A percentile compares a stretch with the other conserved stretches of the same genome.
Conservation (phyloP, 37 sponge, comb jelly and placozoan species). For the Aphrocallistes beatrix region DNA sequence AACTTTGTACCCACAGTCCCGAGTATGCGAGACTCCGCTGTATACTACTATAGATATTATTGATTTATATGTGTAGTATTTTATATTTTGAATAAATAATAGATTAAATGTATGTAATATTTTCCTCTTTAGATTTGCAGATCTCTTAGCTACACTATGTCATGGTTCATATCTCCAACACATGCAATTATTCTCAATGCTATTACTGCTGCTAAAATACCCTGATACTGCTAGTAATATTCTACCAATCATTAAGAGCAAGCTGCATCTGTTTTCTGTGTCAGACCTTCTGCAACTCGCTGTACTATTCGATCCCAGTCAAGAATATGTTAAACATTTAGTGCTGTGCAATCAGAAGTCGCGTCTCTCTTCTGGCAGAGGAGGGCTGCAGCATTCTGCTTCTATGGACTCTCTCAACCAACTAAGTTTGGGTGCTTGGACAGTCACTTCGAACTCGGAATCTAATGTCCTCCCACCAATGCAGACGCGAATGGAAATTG, state of each 20-base stretch:
- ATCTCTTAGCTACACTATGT: not conserved
- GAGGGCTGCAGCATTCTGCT: slow-evolving; percentile 14
- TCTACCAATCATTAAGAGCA: not conserved
- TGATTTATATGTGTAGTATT: too few relatives aligned
- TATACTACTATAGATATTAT: too few relatives aligned
- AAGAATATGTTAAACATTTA: not conserved
- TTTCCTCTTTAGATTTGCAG: slow-evolving; percentile 18
- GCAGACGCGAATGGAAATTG: not conserved
- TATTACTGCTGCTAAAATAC: not conserved
- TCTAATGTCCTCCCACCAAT: not conserved
- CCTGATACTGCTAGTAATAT: not conserved
- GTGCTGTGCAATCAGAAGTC: not conserved
- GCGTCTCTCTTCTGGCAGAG: not conserved
- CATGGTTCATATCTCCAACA: not conserved
- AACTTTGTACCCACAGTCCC: too few relatives aligned
- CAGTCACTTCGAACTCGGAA: not conserved
- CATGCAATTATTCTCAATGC: not conserved
- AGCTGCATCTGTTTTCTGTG: not conserved
- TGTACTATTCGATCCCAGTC: slow-evolving; percentile 2
- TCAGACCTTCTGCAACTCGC: not conserved
- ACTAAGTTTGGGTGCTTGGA: not conserved
- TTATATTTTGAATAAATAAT: too few relatives aligned
- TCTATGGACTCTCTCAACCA: slow-evolving; percentile 17
- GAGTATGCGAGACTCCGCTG: too few relatives aligned
- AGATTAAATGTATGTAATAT: too few relatives aligned